Evolutionary conservation across 2,888 invertebrate genomes (phyloP).

Genomic region (Lucinisca nassula): DNA sequence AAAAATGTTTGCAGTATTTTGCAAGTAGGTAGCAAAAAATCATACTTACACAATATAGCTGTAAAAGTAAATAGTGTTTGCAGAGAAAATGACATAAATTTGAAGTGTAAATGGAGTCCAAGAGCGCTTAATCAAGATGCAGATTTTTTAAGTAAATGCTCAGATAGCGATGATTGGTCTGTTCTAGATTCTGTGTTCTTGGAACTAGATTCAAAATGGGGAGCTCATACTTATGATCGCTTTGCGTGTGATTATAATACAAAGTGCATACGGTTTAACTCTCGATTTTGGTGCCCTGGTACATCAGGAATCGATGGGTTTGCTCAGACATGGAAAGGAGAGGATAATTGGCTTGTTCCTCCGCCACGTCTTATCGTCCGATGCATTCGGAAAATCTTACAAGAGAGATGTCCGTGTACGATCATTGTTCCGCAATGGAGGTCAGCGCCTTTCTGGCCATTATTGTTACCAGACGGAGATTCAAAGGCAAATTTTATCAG

Average conservation of each 20-base stretch:
- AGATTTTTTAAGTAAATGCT: constrained; percentile 36
- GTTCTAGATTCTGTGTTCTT: constrained; percentile 25
- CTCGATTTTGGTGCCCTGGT: constrained; percentile 56
- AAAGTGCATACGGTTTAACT: constrained; percentile 54
- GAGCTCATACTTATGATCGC: constrained; percentile 47
- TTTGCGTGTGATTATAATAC: constrained; percentile 52
- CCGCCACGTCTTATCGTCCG: constrained; percentile 45
- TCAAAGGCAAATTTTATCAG: constrained; percentile 12
- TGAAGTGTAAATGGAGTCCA: constrained; percentile 37
- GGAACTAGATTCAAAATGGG: constrained; percentile 38
- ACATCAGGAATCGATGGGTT: constrained; percentile 52
- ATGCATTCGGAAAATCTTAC: constrained; percentile 36
- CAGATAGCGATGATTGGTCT: constrained; percentile 52
- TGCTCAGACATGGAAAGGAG: constrained; percentile 18
- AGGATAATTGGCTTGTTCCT: constrained; percentile 64
- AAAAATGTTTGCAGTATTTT: constrained; percentile 42
- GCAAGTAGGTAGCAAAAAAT: constrained; percentile 38
- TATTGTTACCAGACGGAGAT: constrained; percentile 13
- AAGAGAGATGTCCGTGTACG: constrained; percentile 31
- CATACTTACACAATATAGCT: constrained; percentile 35
- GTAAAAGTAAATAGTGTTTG: constrained; percentile 12
- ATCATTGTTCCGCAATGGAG: constrained; percentile 39
- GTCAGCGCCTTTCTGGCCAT: constrained; percentile 53
- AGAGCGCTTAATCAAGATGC: constrained; percentile 25
- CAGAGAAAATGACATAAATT: not conserved